Evolutionary conservation across 64 coral and sea anemone genomes (phyloP).

Genomic region (Orbicella faveolata): DNA sequence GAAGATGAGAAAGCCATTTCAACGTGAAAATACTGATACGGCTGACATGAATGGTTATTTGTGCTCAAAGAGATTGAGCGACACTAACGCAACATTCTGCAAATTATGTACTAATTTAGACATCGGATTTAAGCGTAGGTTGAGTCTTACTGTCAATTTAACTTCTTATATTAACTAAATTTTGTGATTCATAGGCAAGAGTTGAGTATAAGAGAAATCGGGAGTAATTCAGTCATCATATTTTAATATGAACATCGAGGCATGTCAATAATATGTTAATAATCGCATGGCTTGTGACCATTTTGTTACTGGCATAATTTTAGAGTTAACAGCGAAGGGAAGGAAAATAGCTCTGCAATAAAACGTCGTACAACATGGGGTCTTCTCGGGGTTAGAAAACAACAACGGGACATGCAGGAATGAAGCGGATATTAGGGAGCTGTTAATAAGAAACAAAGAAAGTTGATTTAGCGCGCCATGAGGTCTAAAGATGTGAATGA

Average conservation of each 20-base stretch:
- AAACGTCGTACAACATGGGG: not conserved
- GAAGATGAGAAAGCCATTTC: too few species aligned
- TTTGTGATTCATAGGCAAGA: not conserved
- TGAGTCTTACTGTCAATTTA: too few species aligned
- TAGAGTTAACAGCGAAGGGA: not conserved
- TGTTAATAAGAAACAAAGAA: not conserved
- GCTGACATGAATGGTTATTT: too few species aligned
- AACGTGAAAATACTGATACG: too few species aligned
- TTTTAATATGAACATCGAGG: not conserved
- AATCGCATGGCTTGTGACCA: not conserved
- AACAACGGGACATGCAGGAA: not conserved
- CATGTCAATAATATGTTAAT: not conserved
- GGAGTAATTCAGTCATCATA: not conserved
- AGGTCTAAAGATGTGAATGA: slow-evolving; percentile 25
- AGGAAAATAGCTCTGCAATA: not conserved
- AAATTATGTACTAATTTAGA: too few species aligned
- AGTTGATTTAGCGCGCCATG: not conserved
- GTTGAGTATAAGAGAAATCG: not conserved
- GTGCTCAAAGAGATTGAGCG: too few species aligned
- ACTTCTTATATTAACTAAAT: not conserved
- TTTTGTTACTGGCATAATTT: not conserved
- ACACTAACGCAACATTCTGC: too few species aligned
- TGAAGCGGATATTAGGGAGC: not conserved
- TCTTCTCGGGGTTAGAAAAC: not conserved
- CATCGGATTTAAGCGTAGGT: too few species aligned